Conservation (phyloP, 2,797 vertebrate genomes). For the Danio kyathit region DNA sequence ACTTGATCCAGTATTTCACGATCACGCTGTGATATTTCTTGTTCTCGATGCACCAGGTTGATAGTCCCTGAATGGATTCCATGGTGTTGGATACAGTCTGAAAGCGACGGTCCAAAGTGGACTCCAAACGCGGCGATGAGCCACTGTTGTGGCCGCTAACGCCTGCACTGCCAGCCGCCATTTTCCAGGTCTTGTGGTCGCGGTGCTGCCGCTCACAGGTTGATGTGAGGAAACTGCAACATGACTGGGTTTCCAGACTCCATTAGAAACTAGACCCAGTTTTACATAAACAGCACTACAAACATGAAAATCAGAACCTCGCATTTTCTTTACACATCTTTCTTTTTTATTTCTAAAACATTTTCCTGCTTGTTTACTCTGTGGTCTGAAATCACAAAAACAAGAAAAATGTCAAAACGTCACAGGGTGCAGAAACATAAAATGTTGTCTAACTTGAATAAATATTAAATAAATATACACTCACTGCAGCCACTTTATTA, state of each 20-base stretch:
- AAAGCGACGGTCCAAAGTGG: conserved; percentile 86
- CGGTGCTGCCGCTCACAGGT: conserved; percentile 19
- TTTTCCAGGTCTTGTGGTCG: conserved; percentile 69
- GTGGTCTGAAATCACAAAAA: not conserved
- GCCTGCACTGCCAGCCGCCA: conserved; percentile 84
- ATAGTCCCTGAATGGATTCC: conserved; percentile 95
- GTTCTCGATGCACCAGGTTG: conserved; percentile 95
- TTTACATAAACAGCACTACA: not conserved
- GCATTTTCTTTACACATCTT: too few relatives aligned
- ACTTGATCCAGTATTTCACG: conserved; percentile 93
- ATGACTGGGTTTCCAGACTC: not conserved
- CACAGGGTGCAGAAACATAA: not conserved
- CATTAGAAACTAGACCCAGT: not conserved
- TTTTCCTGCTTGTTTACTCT: not conserved
- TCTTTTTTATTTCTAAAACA: not conserved
- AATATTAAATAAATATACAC: not conserved
- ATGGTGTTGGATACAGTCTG: conserved; percentile 90
- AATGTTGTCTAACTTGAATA: not conserved
- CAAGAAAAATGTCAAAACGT: not conserved
- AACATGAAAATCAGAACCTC: not conserved
- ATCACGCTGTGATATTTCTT: conserved; percentile 92
- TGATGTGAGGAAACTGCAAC: conserved; percentile 11
- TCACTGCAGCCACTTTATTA: too few relatives aligned
- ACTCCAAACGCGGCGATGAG: conserved; percentile 82
- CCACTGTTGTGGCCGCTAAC: conserved; percentile 71